These are phyloP conservation scores for Nymphalis io DNA, from an alignment of 1,140 invertebrate species.

Conservation along the genomic window DNA sequence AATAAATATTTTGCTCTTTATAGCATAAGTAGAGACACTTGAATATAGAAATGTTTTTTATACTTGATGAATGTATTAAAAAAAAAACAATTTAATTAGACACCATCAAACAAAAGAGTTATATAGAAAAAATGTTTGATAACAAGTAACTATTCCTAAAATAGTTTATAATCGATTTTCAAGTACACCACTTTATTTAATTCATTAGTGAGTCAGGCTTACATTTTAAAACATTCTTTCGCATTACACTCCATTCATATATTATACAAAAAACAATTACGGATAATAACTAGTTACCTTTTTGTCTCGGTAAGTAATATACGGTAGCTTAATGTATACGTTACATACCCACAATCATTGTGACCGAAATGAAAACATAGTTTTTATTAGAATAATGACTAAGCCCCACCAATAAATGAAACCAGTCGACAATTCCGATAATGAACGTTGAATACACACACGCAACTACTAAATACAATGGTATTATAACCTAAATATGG, in stretches of 20 bases:
- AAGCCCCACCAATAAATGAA: conserved; percentile 50
- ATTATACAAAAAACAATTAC: conserved; percentile 6
- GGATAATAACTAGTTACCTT: background rate
- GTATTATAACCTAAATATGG: conserved; percentile 76
- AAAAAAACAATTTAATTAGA: too few relatives aligned
- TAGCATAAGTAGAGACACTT: too few relatives aligned
- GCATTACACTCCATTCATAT: background rate
- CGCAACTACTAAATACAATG: conserved; percentile 64
- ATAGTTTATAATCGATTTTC: background rate
- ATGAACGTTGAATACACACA: conserved; percentile 55
- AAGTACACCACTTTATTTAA: background rate
- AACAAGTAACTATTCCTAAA: background rate
- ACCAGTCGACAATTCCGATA: conserved; percentile 59
- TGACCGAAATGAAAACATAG: conserved; percentile 14
- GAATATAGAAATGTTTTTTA: too few relatives aligned
- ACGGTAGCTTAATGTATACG: conserved; percentile 11
- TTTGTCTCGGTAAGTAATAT: conserved; percentile 13
- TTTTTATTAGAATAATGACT: conserved; percentile 58
- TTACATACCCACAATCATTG: conserved; percentile 46
- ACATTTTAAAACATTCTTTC: conserved; percentile 1
- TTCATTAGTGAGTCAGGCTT: background rate
- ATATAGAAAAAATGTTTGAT: background rate
- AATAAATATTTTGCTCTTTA: too few relatives aligned
- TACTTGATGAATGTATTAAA: too few relatives aligned
- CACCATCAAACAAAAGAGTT: too few relatives aligned